Evolutionary conservation across 2,888 invertebrate genomes (phyloP).

Genomic region (Carpatolechia fugitivella): DNA sequence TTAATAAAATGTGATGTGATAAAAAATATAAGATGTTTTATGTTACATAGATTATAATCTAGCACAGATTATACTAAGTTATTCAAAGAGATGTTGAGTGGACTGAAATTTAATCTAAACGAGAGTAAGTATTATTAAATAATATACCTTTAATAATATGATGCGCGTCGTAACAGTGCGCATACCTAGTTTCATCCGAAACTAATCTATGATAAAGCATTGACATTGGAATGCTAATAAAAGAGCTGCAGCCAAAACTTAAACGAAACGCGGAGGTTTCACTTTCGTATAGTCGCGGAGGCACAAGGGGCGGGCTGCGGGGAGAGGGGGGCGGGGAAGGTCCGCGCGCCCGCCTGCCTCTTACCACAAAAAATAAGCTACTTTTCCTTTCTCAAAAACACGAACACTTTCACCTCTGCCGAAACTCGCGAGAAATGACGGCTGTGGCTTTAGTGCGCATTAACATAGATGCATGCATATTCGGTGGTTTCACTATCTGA

Average conservation of each 20-base stretch:
- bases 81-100: too few species aligned
- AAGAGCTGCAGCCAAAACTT: slow-evolving; percentile 34
- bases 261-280: slow-evolving; percentile 48
- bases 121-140: too few species aligned
- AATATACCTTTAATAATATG: too few species aligned
- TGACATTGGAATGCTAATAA: slow-evolving; percentile 29
- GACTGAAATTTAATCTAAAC: too few species aligned
- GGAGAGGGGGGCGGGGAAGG: slow-evolving; percentile 20
- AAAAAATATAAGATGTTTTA: too few species aligned
- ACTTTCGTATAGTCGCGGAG: slow-evolving; percentile 51
- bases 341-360: slow-evolving; percentile 60
- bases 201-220: too few species aligned
- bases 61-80: too few species aligned
- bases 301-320: too few species aligned
- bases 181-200: neutral
- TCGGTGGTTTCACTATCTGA: slow-evolving; percentile 39
- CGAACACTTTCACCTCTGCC: slow-evolving; percentile 72
- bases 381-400: slow-evolving; percentile 76
- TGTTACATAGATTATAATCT: too few species aligned
- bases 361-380: slow-evolving; percentile 68
- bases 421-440: slow-evolving; percentile 56
- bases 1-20: too few species aligned
- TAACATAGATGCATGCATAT: slow-evolving; percentile 37
- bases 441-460: slow-evolving; percentile 33
- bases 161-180: neutral